phyloP scores from a whole-genome alignment of 2,113 vertebrate genomes.

The Notarius lentiginosus region DNA sequence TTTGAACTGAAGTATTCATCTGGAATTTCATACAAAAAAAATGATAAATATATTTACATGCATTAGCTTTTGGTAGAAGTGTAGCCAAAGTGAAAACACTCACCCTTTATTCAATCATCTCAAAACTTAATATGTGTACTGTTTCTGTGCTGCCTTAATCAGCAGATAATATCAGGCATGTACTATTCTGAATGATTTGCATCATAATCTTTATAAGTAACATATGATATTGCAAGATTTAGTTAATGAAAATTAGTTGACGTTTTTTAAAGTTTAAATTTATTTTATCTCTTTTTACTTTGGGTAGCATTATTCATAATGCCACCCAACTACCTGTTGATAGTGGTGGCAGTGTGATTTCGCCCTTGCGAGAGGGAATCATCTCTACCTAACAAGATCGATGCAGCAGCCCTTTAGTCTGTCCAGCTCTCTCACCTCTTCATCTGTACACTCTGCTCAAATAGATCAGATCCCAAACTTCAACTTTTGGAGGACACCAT shows the following conservation, averaged over 20 bases:
- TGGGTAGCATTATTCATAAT: conserved; percentile 7
- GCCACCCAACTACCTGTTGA: background rate
- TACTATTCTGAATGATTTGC: background rate
- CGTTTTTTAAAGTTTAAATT: background rate
- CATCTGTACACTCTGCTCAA: background rate
- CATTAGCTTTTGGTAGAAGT: conserved; percentile 9
- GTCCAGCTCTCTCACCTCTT: background rate
- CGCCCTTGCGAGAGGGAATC: background rate
- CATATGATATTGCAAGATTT: background rate
- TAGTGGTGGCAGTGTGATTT: background rate
- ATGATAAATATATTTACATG: conserved; percentile 29
- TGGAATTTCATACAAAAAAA: conserved; percentile 8
- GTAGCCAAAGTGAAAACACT: background rate
- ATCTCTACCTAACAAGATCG: background rate
- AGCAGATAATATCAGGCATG: background rate
- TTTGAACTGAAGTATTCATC: conserved; percentile 13
- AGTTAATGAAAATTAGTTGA: background rate
- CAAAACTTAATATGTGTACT: background rate
- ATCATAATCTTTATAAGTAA: background rate
- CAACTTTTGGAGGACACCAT: background rate
- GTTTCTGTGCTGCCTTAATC: background rate
- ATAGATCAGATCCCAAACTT: background rate
- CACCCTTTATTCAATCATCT: background rate
- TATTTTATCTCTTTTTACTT: background rate
- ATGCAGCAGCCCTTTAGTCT: background rate